Base-by-base conservation (phyloP, 2,113 vertebrate species). In the Halichoerus grypus region DNA sequence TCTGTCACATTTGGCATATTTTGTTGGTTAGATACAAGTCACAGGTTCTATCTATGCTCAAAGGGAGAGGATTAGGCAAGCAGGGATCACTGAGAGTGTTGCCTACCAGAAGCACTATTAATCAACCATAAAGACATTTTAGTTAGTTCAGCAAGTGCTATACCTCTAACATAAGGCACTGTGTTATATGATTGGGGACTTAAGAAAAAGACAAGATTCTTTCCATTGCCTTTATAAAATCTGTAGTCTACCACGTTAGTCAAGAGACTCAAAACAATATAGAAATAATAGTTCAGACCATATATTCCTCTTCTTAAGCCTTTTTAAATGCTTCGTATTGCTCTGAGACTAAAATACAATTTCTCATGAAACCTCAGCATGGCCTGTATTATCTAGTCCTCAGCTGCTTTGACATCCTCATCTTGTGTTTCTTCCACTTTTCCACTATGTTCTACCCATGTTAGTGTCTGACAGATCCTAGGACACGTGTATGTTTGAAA, bases 401-500 rank as follows among this genome's bases (percentile, higher is more conserved):
- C 88, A 77, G 3, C 42, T 42, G 22, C 26, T 82, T 77, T 91
- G n/a, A 51, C 69, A 46, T 59, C 77, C 57, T 92, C 4, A 21
- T 46, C 26, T 77, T 71, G 16, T 36, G 26, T 51, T 69, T 65
- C 36, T 42, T 33, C 13, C 16, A 74, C 4, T 72, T 87, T 90
- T 36, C 31, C 7, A 59, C 53, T 49, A 33, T 80, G 19, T 16
- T 93, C n/a, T 69, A 74, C 5, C 21, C 57, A 53, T 46, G 6
- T 96, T 55, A 85, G 59, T 28, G 39, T 94, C 85, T 96, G 59
- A 61, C 19, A 67, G 72, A 61, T 94, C 12, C 49, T 80, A 87
- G 7, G 67, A 87, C 26, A 31, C 5, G 3, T 22, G n/a, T 53
- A 69, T 81, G 16, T 86, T 93, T 84, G 31, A 87, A 97, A 95